Base-by-base conservation (phyloP, 2,888 invertebrate species). In the Dastarcus helophoroides region DNA sequence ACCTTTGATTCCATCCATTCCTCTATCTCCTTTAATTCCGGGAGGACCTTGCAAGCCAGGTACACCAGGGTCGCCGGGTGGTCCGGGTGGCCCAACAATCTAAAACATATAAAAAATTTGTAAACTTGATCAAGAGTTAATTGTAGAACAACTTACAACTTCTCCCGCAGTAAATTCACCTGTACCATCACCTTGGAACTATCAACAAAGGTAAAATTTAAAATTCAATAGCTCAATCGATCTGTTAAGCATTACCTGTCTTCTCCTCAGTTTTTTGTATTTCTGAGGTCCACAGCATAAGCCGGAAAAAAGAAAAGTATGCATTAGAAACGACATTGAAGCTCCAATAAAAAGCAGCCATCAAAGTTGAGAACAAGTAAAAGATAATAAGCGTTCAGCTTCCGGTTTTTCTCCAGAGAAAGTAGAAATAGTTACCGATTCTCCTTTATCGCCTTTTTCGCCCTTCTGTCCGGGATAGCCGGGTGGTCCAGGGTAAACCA, bases 361-460 rank as follows among this genome's bases (percentile, higher is more conserved):
- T n/a, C n/a, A n/a, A n/a, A n/a, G n/a, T n/a, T n/a, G n/a, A n/a
- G n/a, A n/a, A n/a, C n/a, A n/a, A n/a, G n/a, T n/a, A n/a, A n/a
- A n/a, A n/a, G n/a, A n/a, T n/a, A n/a, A n/a, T n/a, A n/a, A n/a
- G n/a, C n/a, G n/a, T n/a, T n/a, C n/a, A n/a, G n/a, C n/a, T n/a
- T n/a, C n/a, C n/a, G n/a, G n/a, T n/a, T n/a, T n/a, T n/a, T n/a
- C n/a, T n/a, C n/a, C n/a, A n/a, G n/a, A n/a, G n/a, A n/a, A n/a
- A n/a, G n/a, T n/a, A n/a, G n/a, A 24, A 24, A 26, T 44, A 71
- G 79, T 79, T 69, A 88, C 88, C 74, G 86, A 86, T 70, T 90
- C 89, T 16, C 89, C 89, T 55, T 89, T 86, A 57, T 89, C 88
- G 17, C 91, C 89, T 55, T 86, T 89, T 50, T 89, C 88, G 14